phyloP scores from a whole-genome alignment of 1,140 invertebrate genomes.

The Leptonema lineaticorne region DNA sequence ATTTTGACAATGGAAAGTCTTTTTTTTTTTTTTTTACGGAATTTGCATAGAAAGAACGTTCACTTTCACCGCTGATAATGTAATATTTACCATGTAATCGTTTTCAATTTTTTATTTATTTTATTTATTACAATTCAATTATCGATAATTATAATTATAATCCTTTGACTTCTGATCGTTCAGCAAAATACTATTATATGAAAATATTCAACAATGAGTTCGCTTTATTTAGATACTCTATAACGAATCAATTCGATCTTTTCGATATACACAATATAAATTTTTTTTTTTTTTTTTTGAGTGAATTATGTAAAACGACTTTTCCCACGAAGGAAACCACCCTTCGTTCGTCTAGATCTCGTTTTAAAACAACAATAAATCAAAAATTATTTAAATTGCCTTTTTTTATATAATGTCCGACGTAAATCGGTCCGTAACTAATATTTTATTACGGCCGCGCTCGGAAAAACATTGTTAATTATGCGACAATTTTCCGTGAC shows the following conservation, averaged over 20 bases:
- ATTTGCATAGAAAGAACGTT: neutral
- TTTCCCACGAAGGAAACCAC: too few relatives aligned
- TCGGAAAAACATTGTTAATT: neutral
- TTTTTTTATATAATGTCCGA: too few relatives aligned
- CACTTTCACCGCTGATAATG: neutral
- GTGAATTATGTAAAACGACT: too few relatives aligned
- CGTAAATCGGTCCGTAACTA: neutral
- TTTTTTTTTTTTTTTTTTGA: too few relatives aligned
- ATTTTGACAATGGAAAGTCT: slow-evolving; percentile 15
- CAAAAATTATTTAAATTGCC: too few relatives aligned
- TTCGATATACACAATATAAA: neutral
- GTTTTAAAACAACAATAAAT: too few relatives aligned
- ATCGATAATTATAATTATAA: too few relatives aligned
- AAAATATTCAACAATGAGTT: neutral
- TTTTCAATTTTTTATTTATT: neutral
- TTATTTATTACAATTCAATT: too few relatives aligned
- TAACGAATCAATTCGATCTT: neutral
- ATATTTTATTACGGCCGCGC: neutral
- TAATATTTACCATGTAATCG: neutral
- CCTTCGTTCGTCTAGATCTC: too few relatives aligned
- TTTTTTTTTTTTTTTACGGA: neutral
- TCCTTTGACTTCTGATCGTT: too few relatives aligned
- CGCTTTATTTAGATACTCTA: neutral
- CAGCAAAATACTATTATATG: too few relatives aligned
- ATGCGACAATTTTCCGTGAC: neutral